Evolutionary conservation across 2,888 invertebrate species (phyloP).

Genomic region (Parnassius glacialis): DNA sequence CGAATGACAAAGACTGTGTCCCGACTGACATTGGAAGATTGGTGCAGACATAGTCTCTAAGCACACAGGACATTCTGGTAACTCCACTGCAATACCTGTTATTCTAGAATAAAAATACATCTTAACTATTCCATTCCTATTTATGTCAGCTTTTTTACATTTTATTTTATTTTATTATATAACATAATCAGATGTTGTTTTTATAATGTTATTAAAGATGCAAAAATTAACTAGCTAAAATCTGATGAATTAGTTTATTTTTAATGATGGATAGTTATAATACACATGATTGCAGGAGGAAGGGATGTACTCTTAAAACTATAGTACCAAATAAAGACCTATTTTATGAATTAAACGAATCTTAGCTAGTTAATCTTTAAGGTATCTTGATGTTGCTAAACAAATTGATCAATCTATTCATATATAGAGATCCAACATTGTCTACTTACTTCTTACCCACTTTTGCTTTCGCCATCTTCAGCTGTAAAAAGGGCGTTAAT

Average conservation of each 20-base stretch:
- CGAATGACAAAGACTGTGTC: slow-evolving; percentile 64
- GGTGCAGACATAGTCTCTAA: slow-evolving; percentile 63
- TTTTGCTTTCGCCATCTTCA: slow-evolving; percentile 34
- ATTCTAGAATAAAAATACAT: slow-evolving; percentile 14
- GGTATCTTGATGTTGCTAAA: not conserved
- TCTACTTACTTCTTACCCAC: slow-evolving; percentile 35
- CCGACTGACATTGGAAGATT: slow-evolving; percentile 67
- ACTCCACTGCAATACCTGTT: slow-evolving; percentile 38
- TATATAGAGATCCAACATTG: not conserved
- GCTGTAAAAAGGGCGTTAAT: not conserved
- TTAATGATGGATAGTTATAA: too few relatives aligned
- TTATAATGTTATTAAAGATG: too few relatives aligned
- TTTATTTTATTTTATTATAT: not conserved
- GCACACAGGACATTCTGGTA: slow-evolving; percentile 72
- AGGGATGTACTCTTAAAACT: too few relatives aligned
- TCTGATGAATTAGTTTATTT: not conserved
- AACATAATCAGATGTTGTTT: too few relatives aligned
- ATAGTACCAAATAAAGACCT: too few relatives aligned
- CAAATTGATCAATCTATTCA: not conserved
- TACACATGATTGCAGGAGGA: too few relatives aligned
- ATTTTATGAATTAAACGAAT: too few relatives aligned
- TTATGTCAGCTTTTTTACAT: not conserved
- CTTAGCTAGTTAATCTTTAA: too few relatives aligned
- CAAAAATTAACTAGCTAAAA: not conserved
- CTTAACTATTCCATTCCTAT: too few relatives aligned